Evolutionary conservation across 2,797 vertebrate genomes (phyloP).

Genomic region (Oryzias dopingdopingensis): DNA sequence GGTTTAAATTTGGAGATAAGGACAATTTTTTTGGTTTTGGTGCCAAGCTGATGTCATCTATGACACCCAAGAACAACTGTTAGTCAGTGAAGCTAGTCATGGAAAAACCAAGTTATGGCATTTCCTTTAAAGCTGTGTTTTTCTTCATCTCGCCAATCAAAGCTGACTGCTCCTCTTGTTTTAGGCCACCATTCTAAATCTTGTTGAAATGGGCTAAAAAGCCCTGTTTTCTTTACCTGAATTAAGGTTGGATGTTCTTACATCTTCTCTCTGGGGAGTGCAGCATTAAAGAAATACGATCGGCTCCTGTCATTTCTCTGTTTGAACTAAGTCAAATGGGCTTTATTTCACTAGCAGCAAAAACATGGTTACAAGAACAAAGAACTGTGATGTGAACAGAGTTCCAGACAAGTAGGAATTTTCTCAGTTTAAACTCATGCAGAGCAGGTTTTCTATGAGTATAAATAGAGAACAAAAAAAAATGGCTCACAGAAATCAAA

Average conservation of each 20-base stretch:
- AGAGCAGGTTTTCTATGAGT: too few relatives aligned
- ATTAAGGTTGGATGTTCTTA: conserved; percentile 61
- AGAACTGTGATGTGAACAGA: too few relatives aligned
- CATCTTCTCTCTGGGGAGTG: conserved; percentile 43
- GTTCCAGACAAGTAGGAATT: too few relatives aligned
- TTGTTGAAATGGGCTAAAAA: conserved; percentile 49
- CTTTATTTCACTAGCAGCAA: too few relatives aligned
- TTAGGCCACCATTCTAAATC: conserved; percentile 60
- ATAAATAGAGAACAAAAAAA: too few relatives aligned
- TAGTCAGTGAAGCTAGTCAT: conserved; percentile 58
- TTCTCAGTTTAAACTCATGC: too few relatives aligned
- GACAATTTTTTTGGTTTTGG: not conserved
- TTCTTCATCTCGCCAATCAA: conserved; percentile 67
- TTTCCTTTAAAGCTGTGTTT: conserved; percentile 56
- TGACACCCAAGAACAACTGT: conserved; percentile 43
- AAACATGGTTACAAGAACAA: too few relatives aligned
- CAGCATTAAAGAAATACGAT: conserved; percentile 40
- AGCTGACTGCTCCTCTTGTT: conserved; percentile 72
- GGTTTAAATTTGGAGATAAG: conserved; percentile 28
- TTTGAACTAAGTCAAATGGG: conserved; percentile 40
- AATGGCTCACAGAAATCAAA: too few relatives aligned
- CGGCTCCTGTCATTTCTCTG: conserved; percentile 33
- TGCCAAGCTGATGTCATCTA: conserved; percentile 36
- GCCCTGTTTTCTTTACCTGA: conserved; percentile 64
- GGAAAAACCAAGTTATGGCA: conserved; percentile 61